Base-by-base conservation (phyloP, 2,797 vertebrate genomes). In the Tachyglossus aculeatus region DNA sequence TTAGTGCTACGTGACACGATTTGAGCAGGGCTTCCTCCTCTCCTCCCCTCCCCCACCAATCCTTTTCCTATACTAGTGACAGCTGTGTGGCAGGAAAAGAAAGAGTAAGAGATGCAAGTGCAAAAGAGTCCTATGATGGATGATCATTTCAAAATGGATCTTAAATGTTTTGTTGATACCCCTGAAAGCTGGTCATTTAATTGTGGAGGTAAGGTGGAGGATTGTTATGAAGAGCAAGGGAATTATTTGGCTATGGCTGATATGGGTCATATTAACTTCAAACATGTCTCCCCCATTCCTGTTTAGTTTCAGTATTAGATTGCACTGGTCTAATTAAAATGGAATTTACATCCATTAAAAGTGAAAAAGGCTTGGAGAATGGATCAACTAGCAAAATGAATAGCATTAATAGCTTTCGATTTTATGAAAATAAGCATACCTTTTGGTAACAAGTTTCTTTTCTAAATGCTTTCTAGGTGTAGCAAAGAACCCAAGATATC, bases 1-100 rank as follows among this genome's bases (percentile, higher is more conserved):
- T 98, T 98, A 97, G 95, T 94, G 92, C 94, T 95, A 96, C 95
- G 95, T 96, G 94, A 98, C 96, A 96, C 91, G 96, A 96, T 96
- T 97, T 96, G 94, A 96, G 91, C 94, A 96, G 94, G 83, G 86
- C 89, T 92, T 85, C 86, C 87, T 83, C 75, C 79, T 83, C 88
- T 80, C 77, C 65, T 80, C 43, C 67, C 68, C 77, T 86, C 82
- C 77, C 88, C 89, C 67, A 90, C 67, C 77, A 83, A 55, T 69
- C 77, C 77, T 89, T 88, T 72, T 76, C 88, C 88, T 82, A 74
- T 79, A 91, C 86, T 90, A 91, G 92, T 96, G 96, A 96, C 96
- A 96, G 96, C 94, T 95, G 94, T 94, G 93, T 92, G 92, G 94
- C 85, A 84, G 90, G 91, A 74, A 71, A 85, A 92, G 93, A 92